These are phyloP conservation scores for Synergus umbraculus DNA, from an alignment of 2,888 invertebrate genomes.

Conservation along the genomic window DNA sequence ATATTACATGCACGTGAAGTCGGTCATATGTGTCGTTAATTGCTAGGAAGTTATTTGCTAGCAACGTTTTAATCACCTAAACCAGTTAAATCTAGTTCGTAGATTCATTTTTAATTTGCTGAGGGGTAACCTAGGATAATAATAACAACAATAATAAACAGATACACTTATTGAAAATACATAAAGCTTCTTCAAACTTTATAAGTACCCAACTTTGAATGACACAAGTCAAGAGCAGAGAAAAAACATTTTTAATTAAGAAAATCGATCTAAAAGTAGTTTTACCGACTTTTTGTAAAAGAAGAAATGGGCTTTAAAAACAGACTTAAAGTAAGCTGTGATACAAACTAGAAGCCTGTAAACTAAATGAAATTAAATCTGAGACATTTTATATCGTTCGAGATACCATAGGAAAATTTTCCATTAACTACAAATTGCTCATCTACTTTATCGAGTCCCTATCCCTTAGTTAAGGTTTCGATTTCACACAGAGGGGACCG, in stretches of 20 bases:
- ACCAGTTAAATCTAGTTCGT: constrained; percentile 24
- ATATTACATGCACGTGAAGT: not conserved
- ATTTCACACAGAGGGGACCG: not conserved
- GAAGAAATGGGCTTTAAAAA: too few relatives aligned
- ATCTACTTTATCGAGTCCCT: not conserved
- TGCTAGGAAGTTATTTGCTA: not conserved
- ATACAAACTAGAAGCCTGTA: too few relatives aligned
- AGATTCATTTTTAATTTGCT: not conserved
- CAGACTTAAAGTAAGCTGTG: too few relatives aligned
- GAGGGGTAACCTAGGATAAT: too few relatives aligned
- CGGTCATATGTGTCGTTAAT: not conserved
- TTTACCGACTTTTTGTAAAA: too few relatives aligned
- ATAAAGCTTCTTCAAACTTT: too few relatives aligned
- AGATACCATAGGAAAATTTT: not conserved
- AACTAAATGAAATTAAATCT: not conserved
- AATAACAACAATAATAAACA: too few relatives aligned
- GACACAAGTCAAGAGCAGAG: too few relatives aligned
- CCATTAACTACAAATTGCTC: not conserved
- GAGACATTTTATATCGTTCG: not conserved
- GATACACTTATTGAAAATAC: too few relatives aligned
- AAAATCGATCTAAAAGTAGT: too few relatives aligned
- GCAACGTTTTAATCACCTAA: constrained; percentile 19
- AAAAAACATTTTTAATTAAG: too few relatives aligned
- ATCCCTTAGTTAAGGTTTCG: not conserved
- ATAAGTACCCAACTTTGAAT: too few relatives aligned